Evolutionary conservation across 2,113 vertebrate species (phyloP).

Genomic region (Hippocampus comes): DNA sequence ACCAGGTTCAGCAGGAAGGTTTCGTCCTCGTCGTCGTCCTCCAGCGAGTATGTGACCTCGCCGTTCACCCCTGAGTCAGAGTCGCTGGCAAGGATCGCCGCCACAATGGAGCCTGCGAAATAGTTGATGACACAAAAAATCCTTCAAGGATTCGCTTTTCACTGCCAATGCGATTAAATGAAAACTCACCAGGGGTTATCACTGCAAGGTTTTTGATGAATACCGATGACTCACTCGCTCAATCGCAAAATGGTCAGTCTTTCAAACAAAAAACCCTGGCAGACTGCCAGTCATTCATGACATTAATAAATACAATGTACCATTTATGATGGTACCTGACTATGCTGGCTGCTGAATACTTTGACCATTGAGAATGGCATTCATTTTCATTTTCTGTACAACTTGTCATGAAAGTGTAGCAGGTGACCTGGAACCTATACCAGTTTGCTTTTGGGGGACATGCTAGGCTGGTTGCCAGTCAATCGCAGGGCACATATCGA

Average conservation of each 20-base stretch:
- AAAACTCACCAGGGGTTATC: conserved; percentile 27
- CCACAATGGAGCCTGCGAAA: conserved; percentile 87
- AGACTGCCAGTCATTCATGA: not conserved
- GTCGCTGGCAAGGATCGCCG: conserved; percentile 90
- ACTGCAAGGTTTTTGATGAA: conserved; percentile 12
- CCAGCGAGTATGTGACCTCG: conserved; percentile 90
- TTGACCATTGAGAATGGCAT: not conserved
- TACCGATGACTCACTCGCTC: conserved; percentile 16
- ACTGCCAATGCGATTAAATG: not conserved
- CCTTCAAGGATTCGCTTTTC: not conserved
- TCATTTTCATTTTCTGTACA: not conserved
- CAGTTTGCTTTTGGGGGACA: not conserved
- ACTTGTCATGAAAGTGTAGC: not conserved
- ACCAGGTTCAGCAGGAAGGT: conserved; percentile 89
- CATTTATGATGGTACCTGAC: not conserved
- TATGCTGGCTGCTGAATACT: not conserved
- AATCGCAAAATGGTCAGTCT: not conserved
- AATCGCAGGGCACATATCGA: not conserved
- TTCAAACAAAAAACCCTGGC: not conserved
- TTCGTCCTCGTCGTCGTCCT: conserved; percentile 86
- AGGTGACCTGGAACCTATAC: not conserved
- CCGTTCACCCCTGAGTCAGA: conserved; percentile 88
- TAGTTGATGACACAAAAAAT: conserved; percentile 6
- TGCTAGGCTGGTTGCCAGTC: not conserved
- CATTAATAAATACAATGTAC: not conserved